Base-by-base conservation (phyloP, 1,140 invertebrate species). In the Ericerus pela region DNA sequence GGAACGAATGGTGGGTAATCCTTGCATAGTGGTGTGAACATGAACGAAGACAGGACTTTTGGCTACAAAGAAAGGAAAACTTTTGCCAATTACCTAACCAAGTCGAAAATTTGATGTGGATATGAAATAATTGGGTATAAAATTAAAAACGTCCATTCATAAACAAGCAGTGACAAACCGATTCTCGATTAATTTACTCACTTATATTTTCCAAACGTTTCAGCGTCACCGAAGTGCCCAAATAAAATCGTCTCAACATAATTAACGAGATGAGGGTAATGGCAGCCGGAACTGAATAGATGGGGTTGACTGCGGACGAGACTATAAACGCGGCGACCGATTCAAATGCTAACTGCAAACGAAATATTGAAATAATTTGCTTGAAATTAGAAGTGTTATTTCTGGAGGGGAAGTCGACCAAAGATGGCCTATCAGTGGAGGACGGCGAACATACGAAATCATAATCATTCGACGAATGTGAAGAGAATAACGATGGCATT, bases 1-100 rank as follows among this genome's bases (percentile, higher is more conserved):
- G 0, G 91, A 87, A 55, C 92, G 73, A 53, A 96, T 91, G 0
- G 90, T 94, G 1, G 84, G 75, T 26, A 96, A 71, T 3, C 92
- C 92, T 68, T 88, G 84, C 1, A 95, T 69, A 0, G 88, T 84
- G 28, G 89, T 81, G 66, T 84, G 89, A 43, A 96, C 71, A 65
- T 95, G 88, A n/a, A 84, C 83, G 69, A 86, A 88, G 29, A 93
- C 79, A 0, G 88, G 88, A 68, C 80, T 82, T 36, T 80, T 75
- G 41, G 79, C 81, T 84, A 65, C 16, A 68, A 67, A 58, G 60
- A 59, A 59, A 52, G 52, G 55, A 55, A 36, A n/a, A n/a, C n/a
- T n/a, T n/a, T n/a, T n/a, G n/a, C n/a, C n/a, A n/a, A n/a, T n/a
- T n/a, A n/a, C n/a, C n/a, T n/a, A n/a, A n/a, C n/a, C n/a, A n/a